A percentile compares a stretch with the other conserved stretches of the same genome.
Conservation (phyloP, 2,113 vertebrate genomes). For the Leuciscus idus region DNA sequence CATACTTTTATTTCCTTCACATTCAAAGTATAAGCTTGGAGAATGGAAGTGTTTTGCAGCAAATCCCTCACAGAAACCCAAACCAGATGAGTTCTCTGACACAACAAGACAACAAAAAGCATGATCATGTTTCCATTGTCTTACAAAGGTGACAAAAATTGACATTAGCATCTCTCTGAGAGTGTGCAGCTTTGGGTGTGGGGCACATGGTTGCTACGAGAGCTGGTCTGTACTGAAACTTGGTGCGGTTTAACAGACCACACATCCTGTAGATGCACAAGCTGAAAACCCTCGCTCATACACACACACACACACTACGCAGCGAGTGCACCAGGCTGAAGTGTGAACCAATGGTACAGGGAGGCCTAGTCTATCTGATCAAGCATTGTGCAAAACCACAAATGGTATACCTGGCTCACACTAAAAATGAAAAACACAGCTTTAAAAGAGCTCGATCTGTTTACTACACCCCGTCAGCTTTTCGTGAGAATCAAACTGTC, state of each 20-base stretch:
- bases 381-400: conserved; percentile 52
- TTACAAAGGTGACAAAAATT: conserved; percentile 21
- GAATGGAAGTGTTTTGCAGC: not conserved
- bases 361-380: conserved; percentile 53
- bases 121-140: conserved; percentile 30
- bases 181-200: conserved; percentile 46
- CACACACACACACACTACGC: conserved; percentile 28
- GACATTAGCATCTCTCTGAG: conserved; percentile 27
- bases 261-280: conserved; percentile 65
- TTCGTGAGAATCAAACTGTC: conserved; percentile 55
- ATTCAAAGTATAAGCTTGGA: not conserved
- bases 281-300: conserved; percentile 36
- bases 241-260: conserved; percentile 69
- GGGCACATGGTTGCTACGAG: conserved; percentile 46
- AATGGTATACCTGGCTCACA: conserved; percentile 63
- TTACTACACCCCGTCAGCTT: conserved; percentile 31
- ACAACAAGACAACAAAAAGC: not conserved
- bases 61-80: not conserved
- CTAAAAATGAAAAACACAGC: conserved; percentile 75
- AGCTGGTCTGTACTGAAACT: conserved; percentile 58
- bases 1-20: not conserved
- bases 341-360: conserved; percentile 58
- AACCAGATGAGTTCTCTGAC: not conserved
- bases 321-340: conserved; percentile 52
- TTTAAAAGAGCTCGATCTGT: conserved; percentile 56